Base-by-base conservation (phyloP, 2,888 invertebrate species). In the Carcina quercana region DNA sequence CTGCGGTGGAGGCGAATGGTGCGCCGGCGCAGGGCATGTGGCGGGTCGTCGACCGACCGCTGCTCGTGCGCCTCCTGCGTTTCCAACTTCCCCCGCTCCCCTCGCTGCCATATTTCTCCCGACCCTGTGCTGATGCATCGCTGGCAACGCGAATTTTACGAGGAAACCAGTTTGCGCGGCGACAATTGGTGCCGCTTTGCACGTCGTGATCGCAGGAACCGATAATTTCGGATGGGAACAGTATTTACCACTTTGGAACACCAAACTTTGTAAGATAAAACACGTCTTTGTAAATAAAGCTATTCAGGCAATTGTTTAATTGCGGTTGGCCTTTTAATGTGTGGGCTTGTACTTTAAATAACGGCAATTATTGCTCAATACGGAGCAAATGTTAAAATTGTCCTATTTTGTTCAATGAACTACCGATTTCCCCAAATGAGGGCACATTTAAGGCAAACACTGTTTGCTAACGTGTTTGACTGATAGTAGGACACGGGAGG, bases 1-100 rank as follows among this genome's bases (percentile, higher is more conserved):
- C 48, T 44, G 45, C 59, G 59, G 62, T 61, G 59, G 56, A 65
- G 52, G 56, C 74, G 64, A 76, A 69, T 74, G 78, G 63, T 79
- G 73, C 68, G 71, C 69, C 56, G 56, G 71, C 70, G 70, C 79
- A 73, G 75, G 78, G 78, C 75, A 71, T 64, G 71, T 66, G 67
- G 64, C 70, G 69, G 82, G 80, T 80, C 80, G 80, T 75, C 80
- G 82, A 80, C 80, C 79, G 74, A 61, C 58, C 71, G 74, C 61
- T 65, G 74, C 62, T 76, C 76, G 66, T 68, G 73, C 70, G 73
- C 76, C 75, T 78, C 71, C 74, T 78, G 76, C 75, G 76, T 69
- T 75, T 72, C 61, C 65, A 70, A 68, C 71, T 60, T 53, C 66
- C 63, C 64, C 60, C 59, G 59, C 62, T 57, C 56, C 50, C 53